These are phyloP conservation scores for Nebria salina DNA, from an alignment of 2,888 invertebrate genomes.

Conservation along the genomic window DNA sequence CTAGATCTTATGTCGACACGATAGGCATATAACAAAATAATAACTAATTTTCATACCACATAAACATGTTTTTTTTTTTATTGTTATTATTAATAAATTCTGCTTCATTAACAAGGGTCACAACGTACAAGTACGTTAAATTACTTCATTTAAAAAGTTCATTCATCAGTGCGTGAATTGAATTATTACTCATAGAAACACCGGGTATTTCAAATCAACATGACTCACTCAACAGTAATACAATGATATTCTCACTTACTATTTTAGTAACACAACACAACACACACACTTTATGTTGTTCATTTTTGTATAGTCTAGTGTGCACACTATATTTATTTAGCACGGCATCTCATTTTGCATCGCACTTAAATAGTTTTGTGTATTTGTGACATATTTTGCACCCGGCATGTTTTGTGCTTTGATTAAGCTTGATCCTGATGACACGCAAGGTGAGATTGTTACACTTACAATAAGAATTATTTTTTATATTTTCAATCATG, in stretches of 20 bases:
- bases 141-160: not conserved
- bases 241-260: not conserved
- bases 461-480: constrained; percentile 7
- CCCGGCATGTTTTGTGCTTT: constrained; percentile 36
- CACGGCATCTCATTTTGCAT: not conserved
- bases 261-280: not conserved
- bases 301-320: not conserved
- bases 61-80: constrained; percentile 5
- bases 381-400: constrained; percentile 45
- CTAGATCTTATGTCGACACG: not conserved
- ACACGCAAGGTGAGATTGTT: constrained; percentile 30
- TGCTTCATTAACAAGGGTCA: not conserved
- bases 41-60: constrained; percentile 9
- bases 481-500: constrained; percentile 35
- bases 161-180: not conserved
- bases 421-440: constrained; percentile 27
- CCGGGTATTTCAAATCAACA: not conserved
- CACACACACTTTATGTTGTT: not conserved
- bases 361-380: constrained; percentile 27
- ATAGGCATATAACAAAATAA: constrained; percentile 10
- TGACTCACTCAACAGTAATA: not conserved
- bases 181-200: not conserved
- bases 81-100: not conserved
- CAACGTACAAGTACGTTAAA: not conserved
- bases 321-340: not conserved